Evolutionary conservation across 2,113 vertebrate genomes (phyloP).

Genomic region (Tretioscincus oriximinensis): DNA sequence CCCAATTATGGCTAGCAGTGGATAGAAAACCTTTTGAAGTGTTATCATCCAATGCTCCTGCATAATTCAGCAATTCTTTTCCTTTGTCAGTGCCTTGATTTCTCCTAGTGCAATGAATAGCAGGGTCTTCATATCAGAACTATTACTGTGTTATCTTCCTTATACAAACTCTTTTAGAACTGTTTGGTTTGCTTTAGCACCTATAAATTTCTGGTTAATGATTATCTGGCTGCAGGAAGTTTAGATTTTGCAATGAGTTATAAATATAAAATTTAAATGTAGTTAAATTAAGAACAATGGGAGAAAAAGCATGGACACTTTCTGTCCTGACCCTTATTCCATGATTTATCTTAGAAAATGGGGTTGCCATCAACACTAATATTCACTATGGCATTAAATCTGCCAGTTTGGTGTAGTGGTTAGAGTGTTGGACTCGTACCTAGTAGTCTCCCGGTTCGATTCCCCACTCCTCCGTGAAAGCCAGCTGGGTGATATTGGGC

Average conservation of each 20-base stretch:
- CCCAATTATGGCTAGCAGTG: constrained; percentile 60
- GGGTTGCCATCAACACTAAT: background rate
- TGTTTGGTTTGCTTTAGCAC: constrained; percentile 25
- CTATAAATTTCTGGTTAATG: constrained; percentile 15
- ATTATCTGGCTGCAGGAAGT: background rate
- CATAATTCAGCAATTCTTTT: constrained; percentile 25
- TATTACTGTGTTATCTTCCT: background rate
- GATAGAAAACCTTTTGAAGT: constrained; percentile 68
- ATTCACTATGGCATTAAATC: background rate
- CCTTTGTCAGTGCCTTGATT: background rate
- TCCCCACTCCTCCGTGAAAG: too few relatives aligned
- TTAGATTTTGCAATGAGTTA: background rate
- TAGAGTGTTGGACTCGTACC: too few relatives aligned
- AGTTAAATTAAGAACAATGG: background rate
- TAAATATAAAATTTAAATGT: background rate
- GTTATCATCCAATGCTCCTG: constrained; percentile 68
- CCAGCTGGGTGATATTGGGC: too few relatives aligned
- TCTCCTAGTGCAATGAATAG: background rate
- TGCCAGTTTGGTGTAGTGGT: too few relatives aligned
- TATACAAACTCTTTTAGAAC: constrained; percentile 4
- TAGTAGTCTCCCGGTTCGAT: too few relatives aligned
- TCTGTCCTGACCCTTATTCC: background rate
- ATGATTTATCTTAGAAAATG: background rate
- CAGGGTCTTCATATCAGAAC: background rate
- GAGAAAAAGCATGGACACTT: background rate